Evolutionary conservation across 1,140 invertebrate genomes (phyloP).

Genomic region (Anadara kagoshimensis): DNA sequence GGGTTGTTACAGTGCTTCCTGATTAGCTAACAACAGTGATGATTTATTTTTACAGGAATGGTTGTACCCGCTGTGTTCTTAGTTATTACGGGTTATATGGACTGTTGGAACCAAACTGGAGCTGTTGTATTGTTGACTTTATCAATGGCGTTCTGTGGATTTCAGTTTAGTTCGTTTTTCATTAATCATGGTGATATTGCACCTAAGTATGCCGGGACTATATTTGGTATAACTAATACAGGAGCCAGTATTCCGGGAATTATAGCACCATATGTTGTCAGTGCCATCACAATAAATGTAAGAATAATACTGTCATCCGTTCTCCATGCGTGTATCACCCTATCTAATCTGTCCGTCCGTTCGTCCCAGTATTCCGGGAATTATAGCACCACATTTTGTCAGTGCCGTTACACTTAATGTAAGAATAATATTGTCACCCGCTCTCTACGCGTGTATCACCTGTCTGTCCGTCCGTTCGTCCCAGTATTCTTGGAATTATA

Average conservation of each 20-base stretch:
- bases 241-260: conserved; percentile 91
- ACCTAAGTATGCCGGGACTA: conserved; percentile 82
- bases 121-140: conserved; percentile 61
- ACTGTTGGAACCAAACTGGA: conserved; percentile 51
- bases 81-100: conserved; percentile 57
- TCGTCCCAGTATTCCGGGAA: not conserved
- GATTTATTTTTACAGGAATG: conserved; percentile 49
- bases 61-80: conserved; percentile 58
- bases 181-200: conserved; percentile 92
- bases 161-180: conserved; percentile 80
- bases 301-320: too few relatives aligned
- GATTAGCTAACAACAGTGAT: too few relatives aligned
- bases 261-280: conserved; percentile 86
- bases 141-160: conserved; percentile 62
- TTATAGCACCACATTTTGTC: too few relatives aligned
- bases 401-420: not conserved
- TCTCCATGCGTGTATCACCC: not conserved
- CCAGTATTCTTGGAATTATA: conserved; percentile 64
- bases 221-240: conserved; percentile 92
- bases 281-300: conserved; percentile 80
- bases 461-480: not conserved
- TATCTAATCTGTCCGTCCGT: too few relatives aligned
- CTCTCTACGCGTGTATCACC: not conserved
- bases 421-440: not conserved
- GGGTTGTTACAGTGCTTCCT: too few relatives aligned